Evolutionary conservation across 2,797 vertebrate species (phyloP), one percentile per base, ranked within the genome.

Genomic region (Gallinago nigripennis): DNA sequence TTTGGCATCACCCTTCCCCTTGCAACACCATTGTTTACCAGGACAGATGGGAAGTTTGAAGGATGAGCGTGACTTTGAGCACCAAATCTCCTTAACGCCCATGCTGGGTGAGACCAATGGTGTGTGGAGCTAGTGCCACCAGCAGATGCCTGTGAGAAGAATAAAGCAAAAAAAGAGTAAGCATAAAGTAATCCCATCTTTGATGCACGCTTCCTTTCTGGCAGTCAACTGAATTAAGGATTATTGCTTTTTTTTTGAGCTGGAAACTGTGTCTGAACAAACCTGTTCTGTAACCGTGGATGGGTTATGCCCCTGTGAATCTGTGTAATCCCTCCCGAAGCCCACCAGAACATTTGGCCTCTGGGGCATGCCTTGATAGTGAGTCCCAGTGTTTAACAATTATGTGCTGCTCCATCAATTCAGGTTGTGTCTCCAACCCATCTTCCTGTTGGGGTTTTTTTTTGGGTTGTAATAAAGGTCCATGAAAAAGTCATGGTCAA

Each of bases 111-210:
- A 84, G 41, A 54, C 3, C 20, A 71, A 2, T 21, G n/a, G 33
- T 18, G 35, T 17, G 3, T 7, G 11, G 11, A 58, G 6, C 18
- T 57, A 1, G 0, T 45, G 30, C 2, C 31, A 46, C 37, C 0
- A 65, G 65, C 45, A 83, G 57, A 30, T 28, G 23, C 7, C 50
- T 18, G 3, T 14, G 6, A 37, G 33, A 39, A 33, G 19, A 35
- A 39, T 11, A 65, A 68, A 79, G 12, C 16, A 66, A 39, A 64
- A 78, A 78, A 71, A 31, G 8, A 80, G 14, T 6, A 39, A 80
- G 6, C 0, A 1, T 24, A 5, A 75, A 68, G 6, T 7, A 68
- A 78, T 33, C 23, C n/a, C 51, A 48, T 18, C 25, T 72, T 57
- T 82, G 35, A 16, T 25, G 17, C 8, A n/a, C 4, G 6, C 4